These are phyloP conservation scores for Microdon myrmicae DNA, from an alignment of 2,888 invertebrate genomes.

Conservation along the genomic window DNA sequence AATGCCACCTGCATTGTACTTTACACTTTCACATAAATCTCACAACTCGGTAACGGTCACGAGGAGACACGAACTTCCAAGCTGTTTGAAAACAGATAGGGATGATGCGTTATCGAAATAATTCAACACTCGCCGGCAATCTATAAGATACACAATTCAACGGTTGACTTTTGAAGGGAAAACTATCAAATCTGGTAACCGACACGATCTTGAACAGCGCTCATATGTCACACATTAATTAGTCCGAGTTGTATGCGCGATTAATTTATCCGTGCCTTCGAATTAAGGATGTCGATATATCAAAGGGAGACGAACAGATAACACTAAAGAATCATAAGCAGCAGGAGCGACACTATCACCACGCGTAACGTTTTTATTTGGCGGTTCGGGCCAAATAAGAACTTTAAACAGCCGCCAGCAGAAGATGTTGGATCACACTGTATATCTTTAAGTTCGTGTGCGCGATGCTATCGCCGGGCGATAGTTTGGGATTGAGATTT, in stretches of 20 bases:
- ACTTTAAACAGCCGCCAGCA: slow-evolving; percentile 3
- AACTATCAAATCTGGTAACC: no score
- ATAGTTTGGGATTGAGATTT: slow-evolving; percentile 40
- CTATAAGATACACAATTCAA: slow-evolving; percentile 22
- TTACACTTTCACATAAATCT: no score
- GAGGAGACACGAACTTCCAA: no score
- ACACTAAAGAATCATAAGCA: slow-evolving; percentile 9
- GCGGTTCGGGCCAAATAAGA: no score
- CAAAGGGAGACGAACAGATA: slow-evolving; percentile 25
- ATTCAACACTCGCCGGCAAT: no score
- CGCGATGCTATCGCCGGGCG: slow-evolving; percentile 27
- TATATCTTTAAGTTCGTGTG: slow-evolving; percentile 27
- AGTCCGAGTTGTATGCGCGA: slow-evolving; percentile 49
- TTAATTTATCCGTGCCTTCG: slow-evolving; percentile 48
- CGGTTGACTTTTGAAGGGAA: slow-evolving; percentile 18
- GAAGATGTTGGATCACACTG: slow-evolving; percentile 8
- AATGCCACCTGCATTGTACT: no score
- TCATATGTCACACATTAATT: slow-evolving; percentile 52
- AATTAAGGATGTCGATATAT: slow-evolving; percentile 52
- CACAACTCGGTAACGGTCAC: no score
- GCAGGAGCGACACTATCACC: slow-evolving; percentile 37
- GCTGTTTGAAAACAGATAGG: no score
- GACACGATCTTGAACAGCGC: slow-evolving; percentile 24
- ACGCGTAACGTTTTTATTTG: slow-evolving; percentile 51
- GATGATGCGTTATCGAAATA: no score